phyloP scores from a whole-genome alignment of 2,888 invertebrate genomes.

The Chirona hameri region DNA sequence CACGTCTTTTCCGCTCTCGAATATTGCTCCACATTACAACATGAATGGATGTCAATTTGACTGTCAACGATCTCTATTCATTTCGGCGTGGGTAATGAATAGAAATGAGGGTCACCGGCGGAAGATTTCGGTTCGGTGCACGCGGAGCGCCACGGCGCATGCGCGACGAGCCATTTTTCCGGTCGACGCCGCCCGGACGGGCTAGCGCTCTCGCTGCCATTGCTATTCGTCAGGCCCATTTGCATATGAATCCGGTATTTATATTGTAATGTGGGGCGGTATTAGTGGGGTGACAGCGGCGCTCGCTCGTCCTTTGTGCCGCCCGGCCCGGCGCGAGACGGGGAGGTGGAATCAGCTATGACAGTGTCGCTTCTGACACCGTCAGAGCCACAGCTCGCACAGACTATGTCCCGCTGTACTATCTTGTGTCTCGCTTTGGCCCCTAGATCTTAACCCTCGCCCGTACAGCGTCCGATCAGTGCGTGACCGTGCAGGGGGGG shows the following conservation, averaged over 20 bases:
- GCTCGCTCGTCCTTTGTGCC: neutral
- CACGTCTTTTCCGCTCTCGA: neutral
- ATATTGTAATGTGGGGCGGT: neutral
- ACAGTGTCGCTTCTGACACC: too few species aligned
- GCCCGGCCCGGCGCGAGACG: too few species aligned
- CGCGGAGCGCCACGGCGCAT: neutral
- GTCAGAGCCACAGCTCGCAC: too few species aligned
- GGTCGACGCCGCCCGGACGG: neutral
- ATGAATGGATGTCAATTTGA: constrained; percentile 7
- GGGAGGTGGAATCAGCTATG: too few species aligned
- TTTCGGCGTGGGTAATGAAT: neutral
- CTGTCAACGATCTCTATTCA: neutral
- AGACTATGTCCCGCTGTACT: too few species aligned
- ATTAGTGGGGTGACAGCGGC: neutral
- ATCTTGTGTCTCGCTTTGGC: too few species aligned
- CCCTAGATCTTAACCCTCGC: too few species aligned
- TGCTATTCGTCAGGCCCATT: neutral
- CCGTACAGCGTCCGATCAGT: too few species aligned
- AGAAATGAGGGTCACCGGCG: neutral
- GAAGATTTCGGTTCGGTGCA: neutral
- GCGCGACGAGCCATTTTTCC: neutral
- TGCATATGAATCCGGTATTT: constrained; percentile 24
- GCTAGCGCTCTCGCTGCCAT: neutral
- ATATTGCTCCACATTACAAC: neutral
- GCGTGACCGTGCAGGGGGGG: too few species aligned